These are phyloP conservation scores for Murina feae DNA, from an alignment of 2,113 vertebrate genomes.

Conservation along the genomic window DNA sequence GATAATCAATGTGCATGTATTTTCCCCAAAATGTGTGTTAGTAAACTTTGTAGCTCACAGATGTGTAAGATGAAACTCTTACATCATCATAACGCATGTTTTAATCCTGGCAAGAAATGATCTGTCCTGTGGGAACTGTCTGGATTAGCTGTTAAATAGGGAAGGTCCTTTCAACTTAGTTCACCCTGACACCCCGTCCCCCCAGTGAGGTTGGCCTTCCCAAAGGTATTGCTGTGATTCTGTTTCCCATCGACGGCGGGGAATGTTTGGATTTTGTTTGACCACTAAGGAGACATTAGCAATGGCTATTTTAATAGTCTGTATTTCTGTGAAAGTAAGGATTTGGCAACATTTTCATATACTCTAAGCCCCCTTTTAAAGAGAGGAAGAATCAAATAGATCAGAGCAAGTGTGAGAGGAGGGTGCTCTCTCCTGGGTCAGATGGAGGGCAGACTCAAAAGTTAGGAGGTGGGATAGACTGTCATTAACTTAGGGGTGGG, in stretches of 20 bases:
- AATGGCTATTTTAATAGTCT: not conserved
- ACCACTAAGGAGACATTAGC: not conserved
- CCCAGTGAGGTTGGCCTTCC: not conserved
- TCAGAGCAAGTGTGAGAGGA: not conserved
- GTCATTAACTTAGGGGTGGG: not conserved
- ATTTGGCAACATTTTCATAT: not conserved
- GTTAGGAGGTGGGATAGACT: not conserved
- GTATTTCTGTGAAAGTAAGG: not conserved
- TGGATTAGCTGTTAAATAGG: not conserved
- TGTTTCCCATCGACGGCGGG: not conserved
- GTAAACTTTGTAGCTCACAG: slow-evolving; percentile 54
- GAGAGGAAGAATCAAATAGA: not conserved
- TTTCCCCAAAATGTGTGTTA: not conserved
- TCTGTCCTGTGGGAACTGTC: slow-evolving; percentile 63
- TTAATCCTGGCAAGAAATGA: slow-evolving; percentile 70
- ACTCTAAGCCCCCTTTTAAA: not conserved
- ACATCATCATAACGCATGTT: slow-evolving; percentile 62
- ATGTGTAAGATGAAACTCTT: slow-evolving; percentile 73
- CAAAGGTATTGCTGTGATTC: not conserved
- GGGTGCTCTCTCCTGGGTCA: not conserved
- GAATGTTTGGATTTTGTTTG: not conserved
- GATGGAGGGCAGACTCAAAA: not conserved
- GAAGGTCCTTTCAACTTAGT: not conserved
- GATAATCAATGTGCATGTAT: not conserved
- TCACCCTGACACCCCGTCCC: not conserved